Evolutionary conservation across 2,888 invertebrate genomes (phyloP).

Genomic region (Drosophila macrothrix): DNA sequence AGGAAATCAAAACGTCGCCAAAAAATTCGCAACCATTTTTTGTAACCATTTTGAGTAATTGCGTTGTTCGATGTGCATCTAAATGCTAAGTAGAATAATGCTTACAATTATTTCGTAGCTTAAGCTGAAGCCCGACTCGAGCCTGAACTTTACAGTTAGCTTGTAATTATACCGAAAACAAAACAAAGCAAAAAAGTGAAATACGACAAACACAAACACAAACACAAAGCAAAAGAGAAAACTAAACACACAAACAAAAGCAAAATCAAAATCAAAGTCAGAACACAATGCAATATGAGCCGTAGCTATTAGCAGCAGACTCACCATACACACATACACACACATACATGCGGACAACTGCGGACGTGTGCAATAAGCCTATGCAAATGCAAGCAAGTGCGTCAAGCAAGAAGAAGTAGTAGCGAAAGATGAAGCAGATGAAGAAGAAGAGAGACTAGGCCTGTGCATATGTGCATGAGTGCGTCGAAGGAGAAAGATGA

Average conservation of each 20-base stretch:
- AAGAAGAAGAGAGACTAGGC: neutral
- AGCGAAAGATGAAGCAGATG: neutral
- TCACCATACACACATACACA: neutral
- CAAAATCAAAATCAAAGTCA: neutral
- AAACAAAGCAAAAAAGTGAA: slow-evolving; percentile 1
- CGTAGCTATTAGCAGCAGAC: slow-evolving; percentile 9
- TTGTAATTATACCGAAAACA: slow-evolving; percentile 32
- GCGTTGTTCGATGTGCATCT: slow-evolving; percentile 49
- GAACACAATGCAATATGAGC: slow-evolving; percentile 24
- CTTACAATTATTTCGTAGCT: slow-evolving; percentile 28
- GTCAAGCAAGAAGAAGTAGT: neutral
- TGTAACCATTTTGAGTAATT: slow-evolving; percentile 69
- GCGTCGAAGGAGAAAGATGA: neutral
- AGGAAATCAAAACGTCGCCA: slow-evolving; percentile 61
- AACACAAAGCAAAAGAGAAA: neutral
- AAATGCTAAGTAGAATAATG: slow-evolving; percentile 40
- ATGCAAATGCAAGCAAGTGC: neutral
- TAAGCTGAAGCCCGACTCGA: slow-evolving; percentile 12
- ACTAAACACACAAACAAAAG: slow-evolving; percentile 2
- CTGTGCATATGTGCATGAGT: neutral
- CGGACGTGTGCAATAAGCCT: neutral
- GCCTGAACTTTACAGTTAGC: slow-evolving; percentile 50
- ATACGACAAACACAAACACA: slow-evolving; percentile 4
- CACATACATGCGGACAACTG: neutral
- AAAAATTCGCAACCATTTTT: slow-evolving; percentile 69